Conservation (phyloP, 1,140 invertebrate genomes). For the Sitophilus oryzae region DNA sequence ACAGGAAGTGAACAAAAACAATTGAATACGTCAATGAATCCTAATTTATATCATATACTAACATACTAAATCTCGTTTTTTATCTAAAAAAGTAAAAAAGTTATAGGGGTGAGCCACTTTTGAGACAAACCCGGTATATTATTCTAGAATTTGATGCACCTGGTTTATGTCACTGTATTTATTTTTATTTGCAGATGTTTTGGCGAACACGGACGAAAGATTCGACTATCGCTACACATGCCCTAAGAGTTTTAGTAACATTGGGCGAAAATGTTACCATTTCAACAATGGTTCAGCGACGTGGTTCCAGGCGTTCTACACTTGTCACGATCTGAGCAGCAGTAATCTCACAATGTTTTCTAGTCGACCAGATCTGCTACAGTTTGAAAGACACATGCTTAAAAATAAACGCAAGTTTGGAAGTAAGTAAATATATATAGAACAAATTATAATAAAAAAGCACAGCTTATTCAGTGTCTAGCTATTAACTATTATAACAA, state of each 20-base stretch:
- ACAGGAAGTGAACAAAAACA: too few species aligned
- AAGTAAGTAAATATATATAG: constrained; percentile 13
- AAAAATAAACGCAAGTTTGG: constrained; percentile 4
- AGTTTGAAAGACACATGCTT: constrained; percentile 15
- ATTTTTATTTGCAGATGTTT: constrained; percentile 9
- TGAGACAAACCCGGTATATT: too few species aligned
- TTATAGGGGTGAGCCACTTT: too few species aligned
- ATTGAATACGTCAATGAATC: too few species aligned
- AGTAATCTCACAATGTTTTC: constrained; percentile 19
- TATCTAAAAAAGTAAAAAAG: too few species aligned
- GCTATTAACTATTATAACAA: too few species aligned
- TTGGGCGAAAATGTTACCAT: constrained; percentile 18
- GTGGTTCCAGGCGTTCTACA: constrained; percentile 19
- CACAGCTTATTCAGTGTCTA: too few species aligned
- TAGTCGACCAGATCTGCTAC: constrained; percentile 12
- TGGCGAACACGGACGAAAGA: not conserved
- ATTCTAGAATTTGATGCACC: too few species aligned
- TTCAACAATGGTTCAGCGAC: constrained; percentile 13
- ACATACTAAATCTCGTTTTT: too few species aligned
- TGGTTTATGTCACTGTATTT: too few species aligned
- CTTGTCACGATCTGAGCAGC: constrained; percentile 8
- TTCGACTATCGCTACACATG: constrained; percentile 17
- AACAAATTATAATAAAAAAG: too few species aligned
- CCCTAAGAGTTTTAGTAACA: constrained; percentile 12
- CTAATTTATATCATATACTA: too few species aligned